Base-by-base conservation (phyloP, 2,797 vertebrate species). In the Dallia pectoralis region DNA sequence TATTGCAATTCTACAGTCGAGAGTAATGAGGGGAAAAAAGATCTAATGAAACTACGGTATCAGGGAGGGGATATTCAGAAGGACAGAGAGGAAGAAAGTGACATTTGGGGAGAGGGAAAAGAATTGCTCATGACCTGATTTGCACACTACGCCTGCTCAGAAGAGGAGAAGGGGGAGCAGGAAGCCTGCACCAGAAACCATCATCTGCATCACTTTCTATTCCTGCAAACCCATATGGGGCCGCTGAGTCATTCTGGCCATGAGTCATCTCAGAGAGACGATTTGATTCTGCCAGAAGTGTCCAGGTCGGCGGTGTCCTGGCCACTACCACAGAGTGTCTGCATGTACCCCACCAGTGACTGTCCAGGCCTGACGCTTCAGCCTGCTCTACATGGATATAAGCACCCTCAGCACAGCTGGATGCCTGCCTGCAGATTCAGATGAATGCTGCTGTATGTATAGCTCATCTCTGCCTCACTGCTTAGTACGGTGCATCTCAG, bases 41-140 rank as follows among this genome's bases (percentile, higher is more conserved):
- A 40, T 6, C 36, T 6, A 40, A 40, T 3, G 2, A 40, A 40
- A 40, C 9, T 9, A n/a, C n/a, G n/a, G n/a, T n/a, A 36, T 40
- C 29, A 18, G 27, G 27, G 29, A 22, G 29, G 49, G 29, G 53
- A 67, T n/a, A 51, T 51, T 51, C 5, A 80, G 51, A 51, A 27
- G 19, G 25, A 29, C 5, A 65, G 47, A 74, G 79, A 74, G 70
- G 47, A 70, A 76, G 79, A 81, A 69, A 68, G 74, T 71, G 72
- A 16, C 27, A 63, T 22, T 48, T 15, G 63, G 68, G 2, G 48
- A 33, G 47, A 72, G 44, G 67, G 71, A 51, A 32, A 7, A 47
- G 70, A 69, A 77, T 74, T 74, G 80, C 79, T 83, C 68, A 77
- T 91, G 91, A 91, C 89, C 90, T 84, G 87, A 90, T 91, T 93